Evolutionary conservation across 2,113 vertebrate genomes (phyloP).

Genomic region (Oreochromis tanganicae): DNA sequence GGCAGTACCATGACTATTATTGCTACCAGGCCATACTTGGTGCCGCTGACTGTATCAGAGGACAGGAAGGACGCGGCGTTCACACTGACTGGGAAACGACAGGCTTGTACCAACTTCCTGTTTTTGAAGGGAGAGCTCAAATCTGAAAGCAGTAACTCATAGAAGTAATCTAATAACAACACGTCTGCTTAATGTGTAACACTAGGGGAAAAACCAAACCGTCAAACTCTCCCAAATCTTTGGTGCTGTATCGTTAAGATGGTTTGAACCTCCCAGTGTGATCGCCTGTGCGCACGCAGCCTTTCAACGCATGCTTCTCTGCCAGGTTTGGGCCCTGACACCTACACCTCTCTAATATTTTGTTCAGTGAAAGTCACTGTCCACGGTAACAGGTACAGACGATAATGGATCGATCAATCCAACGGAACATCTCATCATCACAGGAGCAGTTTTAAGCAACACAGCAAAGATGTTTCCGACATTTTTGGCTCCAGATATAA

Average conservation of each 20-base stretch:
- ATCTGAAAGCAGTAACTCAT: background rate
- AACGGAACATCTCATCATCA: background rate
- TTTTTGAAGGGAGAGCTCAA: background rate
- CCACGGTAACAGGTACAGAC: fast-evolving
- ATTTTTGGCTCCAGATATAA: background rate
- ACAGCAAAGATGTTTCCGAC: background rate
- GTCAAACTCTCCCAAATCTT: background rate
- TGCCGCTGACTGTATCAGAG: background rate
- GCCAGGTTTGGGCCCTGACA: background rate
- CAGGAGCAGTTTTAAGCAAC: background rate
- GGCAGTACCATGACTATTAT: slow-evolving; percentile 26
- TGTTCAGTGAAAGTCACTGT: background rate
- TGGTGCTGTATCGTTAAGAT: background rate
- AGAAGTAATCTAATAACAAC: background rate
- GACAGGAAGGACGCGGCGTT: background rate
- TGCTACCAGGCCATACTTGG: slow-evolving; percentile 20
- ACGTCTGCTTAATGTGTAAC: background rate
- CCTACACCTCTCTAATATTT: background rate
- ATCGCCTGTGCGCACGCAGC: background rate
- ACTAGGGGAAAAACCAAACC: fast-evolving
- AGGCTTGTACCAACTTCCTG: background rate
- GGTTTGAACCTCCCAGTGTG: background rate
- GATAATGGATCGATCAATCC: background rate
- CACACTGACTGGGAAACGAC: background rate
- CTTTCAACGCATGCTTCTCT: background rate